Percentiles rank a stretch among this genome's conserved stretches.
These are phyloP conservation scores for Zaprionus obscuricornis DNA, from an alignment of 2,888 invertebrate genomes.

Conservation along the genomic window DNA sequence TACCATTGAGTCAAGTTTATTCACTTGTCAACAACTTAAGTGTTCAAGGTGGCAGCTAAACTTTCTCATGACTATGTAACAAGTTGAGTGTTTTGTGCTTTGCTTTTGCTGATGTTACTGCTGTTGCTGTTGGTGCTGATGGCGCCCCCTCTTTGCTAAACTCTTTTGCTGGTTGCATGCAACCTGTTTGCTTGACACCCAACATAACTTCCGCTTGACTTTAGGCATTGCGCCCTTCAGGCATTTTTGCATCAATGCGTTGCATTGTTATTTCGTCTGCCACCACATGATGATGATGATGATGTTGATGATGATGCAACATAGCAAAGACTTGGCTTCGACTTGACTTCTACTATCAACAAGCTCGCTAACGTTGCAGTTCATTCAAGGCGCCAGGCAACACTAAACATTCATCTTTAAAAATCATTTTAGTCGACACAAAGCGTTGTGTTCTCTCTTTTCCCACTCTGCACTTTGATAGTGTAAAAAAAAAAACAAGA, in stretches of 20 bases:
- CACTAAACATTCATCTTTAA: conserved; percentile 69
- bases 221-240: neutral
- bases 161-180: conserved; percentile 32
- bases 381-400: conserved; percentile 34
- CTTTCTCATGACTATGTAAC: conserved; percentile 48
- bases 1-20: conserved; percentile 30
- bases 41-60: conserved; percentile 30
- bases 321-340: neutral
- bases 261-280: conserved; percentile 41
- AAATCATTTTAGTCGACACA: conserved; percentile 72
- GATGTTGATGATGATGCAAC: neutral
- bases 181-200: conserved; percentile 48
- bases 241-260: conserved; percentile 44
- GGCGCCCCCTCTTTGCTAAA: conserved; percentile 30
- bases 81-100: conserved; percentile 25
- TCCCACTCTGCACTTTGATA: neutral
- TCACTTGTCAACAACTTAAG: conserved; percentile 40
- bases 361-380: conserved; percentile 20
- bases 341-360: neutral
- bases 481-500: neutral
- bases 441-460: conserved; percentile 63
- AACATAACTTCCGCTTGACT: conserved; percentile 41
- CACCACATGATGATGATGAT: conserved; percentile 21
- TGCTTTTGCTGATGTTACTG: too few relatives aligned
- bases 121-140: too few relatives aligned